phyloP scores from a whole-genome alignment of 1,140 invertebrate genomes.

The Drosophila ercepeae region DNA sequence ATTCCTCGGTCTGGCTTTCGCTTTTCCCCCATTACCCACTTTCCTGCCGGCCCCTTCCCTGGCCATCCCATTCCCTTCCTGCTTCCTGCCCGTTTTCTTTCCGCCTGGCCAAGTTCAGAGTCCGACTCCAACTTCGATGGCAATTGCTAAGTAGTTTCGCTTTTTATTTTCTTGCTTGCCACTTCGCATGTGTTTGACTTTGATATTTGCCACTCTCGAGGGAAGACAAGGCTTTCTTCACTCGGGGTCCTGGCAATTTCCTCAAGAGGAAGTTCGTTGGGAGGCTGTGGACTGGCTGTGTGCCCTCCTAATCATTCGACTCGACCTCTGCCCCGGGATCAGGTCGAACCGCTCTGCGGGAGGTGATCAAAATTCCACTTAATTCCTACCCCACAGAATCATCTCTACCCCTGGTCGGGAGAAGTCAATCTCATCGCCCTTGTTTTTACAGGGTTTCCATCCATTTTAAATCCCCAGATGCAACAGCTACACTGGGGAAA shows the following conservation, averaged over 20 bases:
- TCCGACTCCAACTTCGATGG: conserved; percentile 18
- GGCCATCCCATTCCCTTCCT: neutral
- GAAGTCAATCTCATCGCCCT: no score
- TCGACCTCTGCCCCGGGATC: conserved; percentile 24
- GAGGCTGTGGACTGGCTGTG: neutral
- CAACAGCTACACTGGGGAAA: conserved; percentile 18
- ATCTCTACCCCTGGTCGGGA: conserved; percentile 1
- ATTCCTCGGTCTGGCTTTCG: conserved; percentile 50
- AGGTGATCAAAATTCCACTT: conserved; percentile 22
- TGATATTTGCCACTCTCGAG: conserved; percentile 55
- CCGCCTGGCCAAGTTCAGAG: conserved; percentile 34
- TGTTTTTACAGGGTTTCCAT: no score
- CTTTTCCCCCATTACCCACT: conserved; percentile 19
- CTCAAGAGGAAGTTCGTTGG: conserved; percentile 29
- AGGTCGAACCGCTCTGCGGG: conserved; percentile 25
- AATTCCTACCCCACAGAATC: neutral
- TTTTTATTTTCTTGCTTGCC: conserved; percentile 37
- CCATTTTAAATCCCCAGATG: conserved; percentile 16
- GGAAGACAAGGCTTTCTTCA: neutral
- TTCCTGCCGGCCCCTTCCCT: neutral
- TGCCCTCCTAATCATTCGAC: conserved; percentile 32
- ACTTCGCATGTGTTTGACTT: conserved; percentile 60
- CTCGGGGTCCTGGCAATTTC: conserved; percentile 22
- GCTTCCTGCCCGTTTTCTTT: conserved; percentile 45
- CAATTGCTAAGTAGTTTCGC: conserved; percentile 80